A percentile compares a stretch with the other conserved stretches of the same genome.
Evolutionary conservation across 2,888 invertebrate genomes (phyloP).

Genomic region (Priocnemis perturbator): DNA sequence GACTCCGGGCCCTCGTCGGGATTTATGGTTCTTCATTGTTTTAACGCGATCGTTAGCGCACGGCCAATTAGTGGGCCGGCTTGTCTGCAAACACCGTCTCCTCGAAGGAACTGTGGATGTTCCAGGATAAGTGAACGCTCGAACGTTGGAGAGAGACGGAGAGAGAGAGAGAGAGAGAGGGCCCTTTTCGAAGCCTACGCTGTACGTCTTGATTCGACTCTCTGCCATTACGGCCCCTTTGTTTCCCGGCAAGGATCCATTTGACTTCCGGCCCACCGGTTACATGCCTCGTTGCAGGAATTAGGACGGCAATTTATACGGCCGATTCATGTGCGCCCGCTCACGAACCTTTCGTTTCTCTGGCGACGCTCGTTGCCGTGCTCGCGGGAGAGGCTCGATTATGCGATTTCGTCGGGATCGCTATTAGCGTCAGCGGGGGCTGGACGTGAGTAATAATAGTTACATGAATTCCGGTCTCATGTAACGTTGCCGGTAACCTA

Average conservation of each 20-base stretch:
- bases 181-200: background rate
- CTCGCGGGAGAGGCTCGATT: too few relatives aligned
- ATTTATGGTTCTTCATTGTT: constrained; percentile 44
- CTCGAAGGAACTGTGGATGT: background rate
- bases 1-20: background rate
- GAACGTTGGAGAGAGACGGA: background rate
- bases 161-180: background rate
- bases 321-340: too few relatives aligned
- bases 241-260: constrained; percentile 3
- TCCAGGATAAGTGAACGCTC: too few relatives aligned
- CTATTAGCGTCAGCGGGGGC: too few relatives aligned
- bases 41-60: constrained; percentile 41
- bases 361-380: background rate
- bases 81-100: constrained; percentile 7
- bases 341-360: background rate
- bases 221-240: background rate
- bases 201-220: constrained; percentile 4
- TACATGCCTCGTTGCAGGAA: background rate
- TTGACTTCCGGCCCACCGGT: constrained; percentile 7
- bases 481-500: constrained; percentile 55
- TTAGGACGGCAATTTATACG: background rate
- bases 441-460: too few relatives aligned
- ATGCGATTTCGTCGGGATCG: too few relatives aligned
- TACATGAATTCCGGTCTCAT: constrained; percentile 7
- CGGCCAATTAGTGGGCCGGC: constrained; percentile 26